Conservation (phyloP, 2,888 invertebrate genomes). For the Lydus trimaculatus region DNA sequence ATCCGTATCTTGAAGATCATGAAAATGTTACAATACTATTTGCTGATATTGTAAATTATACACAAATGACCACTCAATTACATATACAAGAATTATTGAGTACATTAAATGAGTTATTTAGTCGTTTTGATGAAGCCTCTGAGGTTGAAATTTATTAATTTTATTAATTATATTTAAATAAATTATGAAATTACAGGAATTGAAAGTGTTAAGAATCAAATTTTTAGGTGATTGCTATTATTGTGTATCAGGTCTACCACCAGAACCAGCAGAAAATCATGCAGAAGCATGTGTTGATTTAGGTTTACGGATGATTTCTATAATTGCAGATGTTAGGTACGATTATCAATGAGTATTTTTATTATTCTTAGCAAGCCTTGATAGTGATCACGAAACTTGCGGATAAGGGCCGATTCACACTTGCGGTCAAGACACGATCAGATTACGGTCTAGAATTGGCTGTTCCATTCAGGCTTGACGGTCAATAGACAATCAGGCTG, state of each 20-base stretch:
- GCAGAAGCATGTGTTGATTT: slow-evolving; percentile 90
- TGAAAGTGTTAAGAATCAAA: slow-evolving; percentile 85
- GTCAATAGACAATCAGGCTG: no score
- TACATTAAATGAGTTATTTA: slow-evolving; percentile 89
- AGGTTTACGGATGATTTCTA: slow-evolving; percentile 91
- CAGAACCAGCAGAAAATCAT: slow-evolving; percentile 73
- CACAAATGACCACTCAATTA: slow-evolving; percentile 83
- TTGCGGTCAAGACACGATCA: no score
- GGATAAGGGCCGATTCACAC: no score
- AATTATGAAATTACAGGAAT: slow-evolving; percentile 62
- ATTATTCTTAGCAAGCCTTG: neutral
- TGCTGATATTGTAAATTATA: slow-evolving; percentile 94
- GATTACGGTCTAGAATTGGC: no score
- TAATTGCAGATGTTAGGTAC: slow-evolving; percentile 82
- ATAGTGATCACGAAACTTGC: neutral
- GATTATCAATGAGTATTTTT: slow-evolving; percentile 10
- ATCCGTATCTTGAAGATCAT: slow-evolving; percentile 87
- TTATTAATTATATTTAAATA: neutral
- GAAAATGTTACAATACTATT: slow-evolving; percentile 89
- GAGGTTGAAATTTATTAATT: slow-evolving; percentile 65
- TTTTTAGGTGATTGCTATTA: slow-evolving; percentile 95
- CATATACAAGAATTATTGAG: slow-evolving; percentile 81
- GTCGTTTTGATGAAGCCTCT: slow-evolving; percentile 90
- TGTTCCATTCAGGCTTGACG: no score
- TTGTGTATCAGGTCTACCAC: slow-evolving; percentile 87